A percentile compares a stretch with the other conserved stretches of the same genome.
Conservation (phyloP, 2,797 vertebrate species). For the Manis javanica region DNA sequence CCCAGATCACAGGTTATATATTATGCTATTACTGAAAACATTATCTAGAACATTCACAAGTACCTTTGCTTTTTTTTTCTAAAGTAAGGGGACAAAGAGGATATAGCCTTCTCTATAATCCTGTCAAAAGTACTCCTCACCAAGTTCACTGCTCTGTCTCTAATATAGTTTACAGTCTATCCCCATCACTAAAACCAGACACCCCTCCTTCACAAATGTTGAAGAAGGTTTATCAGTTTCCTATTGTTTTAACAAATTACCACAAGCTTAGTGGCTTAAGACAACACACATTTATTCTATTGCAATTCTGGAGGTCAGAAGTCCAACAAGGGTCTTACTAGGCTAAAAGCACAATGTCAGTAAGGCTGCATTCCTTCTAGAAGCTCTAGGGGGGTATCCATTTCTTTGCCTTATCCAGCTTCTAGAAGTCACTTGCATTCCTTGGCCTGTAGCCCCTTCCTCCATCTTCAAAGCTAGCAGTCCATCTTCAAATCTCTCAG, state of each 20-base stretch:
- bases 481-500: not conserved
- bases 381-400: not conserved
- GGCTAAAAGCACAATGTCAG: not conserved
- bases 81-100: not conserved
- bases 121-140: not conserved
- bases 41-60: not conserved
- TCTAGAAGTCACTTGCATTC: not conserved
- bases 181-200: not conserved
- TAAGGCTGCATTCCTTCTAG: not conserved
- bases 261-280: not conserved
- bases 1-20: not conserved
- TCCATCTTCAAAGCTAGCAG: not conserved
- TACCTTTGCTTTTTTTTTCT: not conserved
- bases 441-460: no score
- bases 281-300: not conserved
- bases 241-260: not conserved
- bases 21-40: not conserved
- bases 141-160: not conserved
- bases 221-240: not conserved
- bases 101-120: not conserved
- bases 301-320: not conserved
- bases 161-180: not conserved
- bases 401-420: not conserved
- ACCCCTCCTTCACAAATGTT: not conserved
- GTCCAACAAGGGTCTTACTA: not conserved